Base-by-base conservation (phyloP, 64 coral and sea anemone genomes). In the Orbicella faveolata region DNA sequence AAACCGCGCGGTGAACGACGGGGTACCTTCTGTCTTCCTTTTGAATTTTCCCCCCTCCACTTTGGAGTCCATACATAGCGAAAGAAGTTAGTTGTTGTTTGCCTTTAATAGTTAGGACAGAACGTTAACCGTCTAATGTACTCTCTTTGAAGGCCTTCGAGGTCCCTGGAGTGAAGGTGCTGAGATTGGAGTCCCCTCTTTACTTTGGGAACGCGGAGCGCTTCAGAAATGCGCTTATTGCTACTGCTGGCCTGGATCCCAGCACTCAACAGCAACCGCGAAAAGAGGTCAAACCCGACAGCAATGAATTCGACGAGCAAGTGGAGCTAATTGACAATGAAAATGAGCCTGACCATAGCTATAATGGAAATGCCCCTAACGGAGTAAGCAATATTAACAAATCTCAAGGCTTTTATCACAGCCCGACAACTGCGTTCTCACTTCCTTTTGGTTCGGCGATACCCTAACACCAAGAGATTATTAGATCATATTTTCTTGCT, bases 131-230 rank as follows among this genome's bases (percentile, higher is more conserved):
- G 51, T 55, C 15, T 34, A 26, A 2, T 61, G 15, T 76, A 54
- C 36, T 87, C 34, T 81, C 23, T 53, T 61, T 21, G 13, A 30
- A 96, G 92, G 88, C 92, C 14, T 81, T 66, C 11, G 96, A 95
- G 78, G 87, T 94, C 30, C 70, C 55, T 52, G 90, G 93, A 34
- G 82, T 98, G 67, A 94, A 95, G 36, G 92, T 98, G n/a, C 73
- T 98, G 34, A 92, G 90, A 48, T 93, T 98, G 79, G 90, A 98
- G 61, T 98, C 96, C 1, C 89, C 93, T 23, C 66, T 95, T 35
- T 95, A 90, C 51, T 98, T 94, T 68, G 93, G 87, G 14, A 98
- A 98, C 44, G 93, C 78, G 19, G 96, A 95, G 55, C 79, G 86
- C 59, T 93, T 98, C 54, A 98, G 91, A 88, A 81, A 35, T 35